These are phyloP conservation scores for Erythrocebus patas DNA, from an alignment of 2,113 vertebrate species.

Conservation along the genomic window DNA sequence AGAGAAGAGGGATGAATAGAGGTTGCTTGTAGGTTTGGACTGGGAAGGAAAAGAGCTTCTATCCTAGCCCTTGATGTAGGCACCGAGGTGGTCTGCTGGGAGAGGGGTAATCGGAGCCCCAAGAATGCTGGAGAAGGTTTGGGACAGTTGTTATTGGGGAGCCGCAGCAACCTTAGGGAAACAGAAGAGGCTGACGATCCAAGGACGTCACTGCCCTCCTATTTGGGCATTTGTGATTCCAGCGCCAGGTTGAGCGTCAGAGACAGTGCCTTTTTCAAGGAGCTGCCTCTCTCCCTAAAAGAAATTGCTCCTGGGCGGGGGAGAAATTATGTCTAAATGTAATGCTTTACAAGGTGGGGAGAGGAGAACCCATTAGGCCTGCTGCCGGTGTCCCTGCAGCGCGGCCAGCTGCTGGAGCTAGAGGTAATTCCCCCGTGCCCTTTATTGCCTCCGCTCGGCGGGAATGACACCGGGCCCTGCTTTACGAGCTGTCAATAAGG, in stretches of 20 bases:
- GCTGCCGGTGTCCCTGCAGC: background rate
- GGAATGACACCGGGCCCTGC: constrained; percentile 78
- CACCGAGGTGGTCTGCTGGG: background rate
- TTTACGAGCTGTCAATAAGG: constrained; percentile 85
- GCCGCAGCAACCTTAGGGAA: background rate
- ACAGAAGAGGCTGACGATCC: too few species aligned
- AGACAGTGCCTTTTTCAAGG: background rate
- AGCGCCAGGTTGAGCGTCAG: background rate
- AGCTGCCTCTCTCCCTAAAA: background rate
- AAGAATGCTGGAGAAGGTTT: background rate
- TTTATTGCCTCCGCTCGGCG: constrained; percentile 77
- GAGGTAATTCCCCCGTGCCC: constrained; percentile 60
- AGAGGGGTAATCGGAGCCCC: background rate
- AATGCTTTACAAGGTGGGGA: constrained; percentile 68
- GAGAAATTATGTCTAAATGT: constrained; percentile 33
- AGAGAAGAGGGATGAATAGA: background rate
- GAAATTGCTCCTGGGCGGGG: background rate
- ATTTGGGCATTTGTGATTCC: background rate
- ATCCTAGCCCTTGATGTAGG: background rate
- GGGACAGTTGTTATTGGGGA: background rate
- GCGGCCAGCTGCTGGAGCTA: constrained; percentile 62
- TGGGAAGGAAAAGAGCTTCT: background rate
- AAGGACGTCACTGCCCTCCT: background rate
- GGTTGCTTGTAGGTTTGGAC: background rate
- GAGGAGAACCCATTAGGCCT: constrained; percentile 65